Evolutionary conservation across 2,888 invertebrate genomes (phyloP).

Genomic region (Coenonympha arcania): DNA sequence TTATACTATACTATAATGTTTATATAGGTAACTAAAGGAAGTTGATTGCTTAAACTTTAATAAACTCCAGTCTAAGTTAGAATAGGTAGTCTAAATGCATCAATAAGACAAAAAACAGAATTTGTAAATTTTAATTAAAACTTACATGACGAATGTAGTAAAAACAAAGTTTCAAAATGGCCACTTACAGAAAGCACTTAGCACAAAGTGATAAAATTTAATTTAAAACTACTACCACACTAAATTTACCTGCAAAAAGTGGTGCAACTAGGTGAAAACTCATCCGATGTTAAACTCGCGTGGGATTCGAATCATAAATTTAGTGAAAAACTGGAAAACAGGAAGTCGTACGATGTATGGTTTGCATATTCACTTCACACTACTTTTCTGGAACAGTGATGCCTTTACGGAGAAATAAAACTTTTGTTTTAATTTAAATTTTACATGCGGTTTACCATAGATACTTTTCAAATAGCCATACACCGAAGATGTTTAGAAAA

Average conservation of each 20-base stretch:
- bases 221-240: conserved; percentile 30
- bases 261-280: conserved; percentile 47
- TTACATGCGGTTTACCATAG: not conserved
- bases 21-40: no score
- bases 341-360: conserved; percentile 33
- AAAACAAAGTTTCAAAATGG: conserved; percentile 17
- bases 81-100: no score
- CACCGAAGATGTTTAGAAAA: no score
- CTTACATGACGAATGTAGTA: conserved; percentile 12
- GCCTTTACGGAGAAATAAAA: no score
- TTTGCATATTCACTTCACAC: conserved; percentile 1
- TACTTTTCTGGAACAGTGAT: not conserved
- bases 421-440: not conserved
- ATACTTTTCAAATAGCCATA: no score
- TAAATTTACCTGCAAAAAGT: conserved; percentile 39
- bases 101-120: conserved; percentile 3
- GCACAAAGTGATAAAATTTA: conserved; percentile 29
- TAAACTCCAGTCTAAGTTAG: no score
- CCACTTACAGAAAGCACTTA: conserved; percentile 28
- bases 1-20: no score
- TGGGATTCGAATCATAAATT: conserved; percentile 49
- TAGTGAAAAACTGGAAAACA: conserved; percentile 44
- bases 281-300: conserved; percentile 43
- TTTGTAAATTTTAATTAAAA: conserved; percentile 14
- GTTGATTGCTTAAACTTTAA: no score